Conservation (phyloP, 2,888 invertebrate species). For the Apodemia hepburni region DNA sequence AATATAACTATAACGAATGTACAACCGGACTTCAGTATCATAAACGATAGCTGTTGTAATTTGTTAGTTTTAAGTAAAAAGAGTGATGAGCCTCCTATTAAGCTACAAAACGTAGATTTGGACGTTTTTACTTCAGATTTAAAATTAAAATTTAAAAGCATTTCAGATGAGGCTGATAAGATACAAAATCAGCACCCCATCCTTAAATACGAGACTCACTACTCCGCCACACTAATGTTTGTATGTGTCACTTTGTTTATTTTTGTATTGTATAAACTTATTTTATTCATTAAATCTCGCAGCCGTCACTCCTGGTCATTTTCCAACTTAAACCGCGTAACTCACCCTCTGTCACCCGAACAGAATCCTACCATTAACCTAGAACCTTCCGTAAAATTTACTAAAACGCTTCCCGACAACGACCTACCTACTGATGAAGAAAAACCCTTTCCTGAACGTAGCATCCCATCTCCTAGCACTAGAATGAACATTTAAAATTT, state of each 20-base stretch:
- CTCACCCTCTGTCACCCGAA: not conserved
- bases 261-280: too few species aligned
- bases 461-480: not conserved
- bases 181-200: not conserved
- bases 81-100: constrained; percentile 1
- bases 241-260: too few species aligned
- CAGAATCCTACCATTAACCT: not conserved
- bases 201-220: not conserved
- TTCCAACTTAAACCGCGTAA: not conserved
- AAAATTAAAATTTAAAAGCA: not conserved
- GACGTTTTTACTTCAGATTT: not conserved
- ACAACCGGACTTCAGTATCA: too few species aligned
- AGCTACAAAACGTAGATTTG: not conserved
- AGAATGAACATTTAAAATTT: not conserved
- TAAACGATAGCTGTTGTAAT: too few species aligned
- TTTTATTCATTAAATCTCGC: too few species aligned
- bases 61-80: not conserved
- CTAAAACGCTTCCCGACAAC: not conserved
- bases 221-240: too few species aligned
- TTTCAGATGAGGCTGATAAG: not conserved
- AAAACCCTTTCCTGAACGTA: not conserved
- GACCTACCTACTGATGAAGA: not conserved
- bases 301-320: not conserved
- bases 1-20: too few species aligned
- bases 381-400: not conserved